A percentile compares a stretch with the other conserved stretches of the same genome.
Conservation (phyloP, 1,140 invertebrate genomes). For the Halictus rubicundus region DNA sequence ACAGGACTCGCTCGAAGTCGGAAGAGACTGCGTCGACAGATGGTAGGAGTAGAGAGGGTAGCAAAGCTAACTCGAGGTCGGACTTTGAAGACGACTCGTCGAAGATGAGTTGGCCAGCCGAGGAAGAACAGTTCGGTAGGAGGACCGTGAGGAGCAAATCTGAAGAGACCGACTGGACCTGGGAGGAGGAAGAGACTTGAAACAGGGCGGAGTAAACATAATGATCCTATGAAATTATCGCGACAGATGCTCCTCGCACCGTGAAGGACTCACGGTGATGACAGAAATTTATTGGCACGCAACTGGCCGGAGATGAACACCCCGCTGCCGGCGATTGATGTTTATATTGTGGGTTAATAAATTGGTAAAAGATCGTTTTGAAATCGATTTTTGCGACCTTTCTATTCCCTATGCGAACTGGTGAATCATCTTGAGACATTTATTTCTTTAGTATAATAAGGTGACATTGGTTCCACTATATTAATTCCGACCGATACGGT, state of each 20-base stretch:
- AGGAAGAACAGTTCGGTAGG: slow-evolving; percentile 63
- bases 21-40: slow-evolving; percentile 44
- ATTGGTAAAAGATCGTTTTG: slow-evolving; percentile 32
- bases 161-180: slow-evolving; percentile 68
- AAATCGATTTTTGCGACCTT: background rate
- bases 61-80: slow-evolving; percentile 48
- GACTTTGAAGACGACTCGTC: slow-evolving; percentile 54
- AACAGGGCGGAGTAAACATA: slow-evolving; percentile 13
- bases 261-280: background rate
- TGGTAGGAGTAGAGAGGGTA: slow-evolving; percentile 26
- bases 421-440: background rate
- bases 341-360: slow-evolving; percentile 43
- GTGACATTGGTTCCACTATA: too few relatives aligned
- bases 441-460: too few relatives aligned
- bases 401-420: background rate
- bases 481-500: too few relatives aligned
- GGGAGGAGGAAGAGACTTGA: slow-evolving; percentile 70
- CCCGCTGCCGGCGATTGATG: slow-evolving; percentile 16
- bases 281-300: background rate
- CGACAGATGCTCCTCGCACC: background rate
- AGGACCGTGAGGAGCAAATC: slow-evolving; percentile 58
- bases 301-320: background rate
- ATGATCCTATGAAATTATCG: slow-evolving; percentile 13
- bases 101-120: slow-evolving; percentile 62
- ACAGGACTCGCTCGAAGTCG: slow-evolving; percentile 46